Percentiles rank a stretch among this genome's conserved stretches.
phyloP scores from a whole-genome alignment of 2,113 vertebrate genomes.

The Myiozetetes cayanensis region DNA sequence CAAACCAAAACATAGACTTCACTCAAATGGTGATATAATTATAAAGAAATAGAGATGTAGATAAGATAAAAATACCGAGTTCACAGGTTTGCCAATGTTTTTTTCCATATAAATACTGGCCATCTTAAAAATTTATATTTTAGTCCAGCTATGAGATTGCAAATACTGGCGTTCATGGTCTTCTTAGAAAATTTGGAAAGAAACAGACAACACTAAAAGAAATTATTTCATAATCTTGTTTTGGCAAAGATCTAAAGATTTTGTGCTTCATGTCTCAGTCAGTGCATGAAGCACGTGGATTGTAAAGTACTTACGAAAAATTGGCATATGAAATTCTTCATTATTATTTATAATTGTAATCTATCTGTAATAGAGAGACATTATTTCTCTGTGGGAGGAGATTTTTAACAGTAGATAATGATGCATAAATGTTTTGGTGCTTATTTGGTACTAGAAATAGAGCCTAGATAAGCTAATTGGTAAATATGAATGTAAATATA shows the following conservation, averaged over 20 bases:
- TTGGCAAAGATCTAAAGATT: slow-evolving; percentile 12
- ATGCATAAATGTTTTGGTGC: background rate
- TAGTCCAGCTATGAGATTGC: background rate
- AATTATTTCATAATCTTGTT: background rate
- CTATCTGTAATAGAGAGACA: background rate
- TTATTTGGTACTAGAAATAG: background rate
- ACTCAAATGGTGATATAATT: background rate
- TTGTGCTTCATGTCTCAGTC: background rate
- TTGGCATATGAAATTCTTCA: background rate
- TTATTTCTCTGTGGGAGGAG: background rate
- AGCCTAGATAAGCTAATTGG: background rate
- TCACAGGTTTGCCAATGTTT: background rate
- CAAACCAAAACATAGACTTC: background rate
- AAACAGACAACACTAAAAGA: background rate
- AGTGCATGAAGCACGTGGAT: background rate
- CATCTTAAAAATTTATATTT: background rate
- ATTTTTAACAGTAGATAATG: background rate
- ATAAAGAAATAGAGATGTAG: background rate
- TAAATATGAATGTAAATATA: background rate
- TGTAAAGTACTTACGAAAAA: background rate
- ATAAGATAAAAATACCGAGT: background rate
- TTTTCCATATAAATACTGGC: background rate
- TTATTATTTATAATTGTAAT: background rate
- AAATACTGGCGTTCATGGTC: background rate
- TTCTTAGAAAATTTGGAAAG: background rate